Conservation (phyloP, 2,113 vertebrate genomes). For the Arizona elegans region DNA sequence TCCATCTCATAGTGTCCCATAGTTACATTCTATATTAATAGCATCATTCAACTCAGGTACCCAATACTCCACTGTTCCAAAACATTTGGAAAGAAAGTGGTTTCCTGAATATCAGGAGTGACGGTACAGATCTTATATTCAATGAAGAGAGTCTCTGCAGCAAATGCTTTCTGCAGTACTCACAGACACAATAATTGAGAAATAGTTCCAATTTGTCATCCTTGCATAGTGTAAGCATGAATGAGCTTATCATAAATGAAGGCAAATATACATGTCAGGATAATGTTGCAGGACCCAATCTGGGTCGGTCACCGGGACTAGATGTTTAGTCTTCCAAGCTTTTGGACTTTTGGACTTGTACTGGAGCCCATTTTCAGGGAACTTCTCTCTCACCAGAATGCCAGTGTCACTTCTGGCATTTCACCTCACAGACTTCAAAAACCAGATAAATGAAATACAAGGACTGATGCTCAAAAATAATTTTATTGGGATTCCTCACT, state of each 20-base stretch:
- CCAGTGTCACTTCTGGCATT: neutral
- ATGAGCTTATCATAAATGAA: no score
- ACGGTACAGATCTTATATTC: neutral
- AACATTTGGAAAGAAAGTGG: neutral
- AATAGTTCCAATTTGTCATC: neutral
- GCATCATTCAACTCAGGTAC: neutral
- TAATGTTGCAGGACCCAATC: no score
- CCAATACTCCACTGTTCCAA: neutral
- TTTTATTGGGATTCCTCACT: neutral
- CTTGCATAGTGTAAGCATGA: neutral
- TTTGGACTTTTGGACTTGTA: no score
- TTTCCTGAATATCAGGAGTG: neutral
- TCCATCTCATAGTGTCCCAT: neutral
- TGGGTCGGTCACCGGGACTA: no score
- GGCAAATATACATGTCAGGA: no score
- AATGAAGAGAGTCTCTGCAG: neutral
- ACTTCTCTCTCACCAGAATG: no score
- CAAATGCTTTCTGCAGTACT: neutral
- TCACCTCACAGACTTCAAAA: neutral
- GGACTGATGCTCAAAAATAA: neutral
- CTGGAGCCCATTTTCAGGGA: no score
- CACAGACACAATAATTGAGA: neutral
- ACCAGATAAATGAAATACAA: neutral
- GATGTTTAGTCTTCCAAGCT: no score
- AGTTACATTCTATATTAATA: neutral